Evolutionary conservation across 2,888 invertebrate genomes (phyloP), one percentile per base, ranked within the genome.

Genomic region (Cheiracanthium punctorium): DNA sequence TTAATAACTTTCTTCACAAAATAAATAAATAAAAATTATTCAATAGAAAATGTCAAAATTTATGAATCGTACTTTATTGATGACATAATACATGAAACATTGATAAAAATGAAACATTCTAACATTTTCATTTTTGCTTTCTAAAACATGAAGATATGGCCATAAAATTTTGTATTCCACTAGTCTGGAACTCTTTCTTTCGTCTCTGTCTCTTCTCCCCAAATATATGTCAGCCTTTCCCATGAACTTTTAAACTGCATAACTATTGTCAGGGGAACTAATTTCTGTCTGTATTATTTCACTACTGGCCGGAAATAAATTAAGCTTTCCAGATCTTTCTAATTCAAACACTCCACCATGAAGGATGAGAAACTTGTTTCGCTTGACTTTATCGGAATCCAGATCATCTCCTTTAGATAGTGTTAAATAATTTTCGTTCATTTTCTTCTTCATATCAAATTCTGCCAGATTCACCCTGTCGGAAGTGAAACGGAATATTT

Each of bases 271-370:
- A 12, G 48, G 48, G 12, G 81, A 43, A 1, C 52, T 29, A 1
- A 67, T 29, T 28, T 73, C 76, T 29, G 71, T 10, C 10, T 76
- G 70, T 0, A 28, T 48, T 0, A 28, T 48, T 1, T 82, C 58
- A 30, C 29, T 58, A 52, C 70, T 75, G 29, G 82, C 76, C 14
- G 43, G 41, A 30, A 30, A 41, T 14, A 82, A 33, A 43, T 48
- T 64, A 12, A 30, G 48, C 29, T 67, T 72, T 12, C 84, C 67
- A 10, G 29, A 41, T 28, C 80, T 43, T 29, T 87, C 87, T 12
- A 87, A 77, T 32, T 88, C 84, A 29, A 88, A 88, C 14, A 88
- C 88, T 12, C 88, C 88, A 5, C 88, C 88, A 52, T 88, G 88
- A n/a, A 88, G 82, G 12, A 88, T 88, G 10, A 88, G 73, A 58